Base-by-base conservation (phyloP, 2,888 invertebrate genomes). In the Merodon equestris region DNA sequence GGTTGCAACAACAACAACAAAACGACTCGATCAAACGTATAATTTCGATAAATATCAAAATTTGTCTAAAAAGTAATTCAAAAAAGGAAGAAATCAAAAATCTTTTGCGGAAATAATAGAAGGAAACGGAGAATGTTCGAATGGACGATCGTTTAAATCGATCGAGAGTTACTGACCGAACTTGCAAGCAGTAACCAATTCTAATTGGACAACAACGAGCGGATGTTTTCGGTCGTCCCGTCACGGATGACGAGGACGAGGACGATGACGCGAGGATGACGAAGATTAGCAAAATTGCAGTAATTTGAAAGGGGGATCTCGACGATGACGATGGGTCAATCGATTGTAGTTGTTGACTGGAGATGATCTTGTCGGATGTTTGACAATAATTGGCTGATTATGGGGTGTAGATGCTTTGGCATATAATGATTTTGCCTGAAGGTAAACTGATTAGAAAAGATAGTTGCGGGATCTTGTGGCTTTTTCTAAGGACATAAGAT, bases 251-350 rank as follows among this genome's bases (percentile, higher is more conserved):
- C 7, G 27, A 4, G 7, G 2, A 2, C 7, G 27, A 7, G 2
- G 3, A 27, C 17, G 13, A 12, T 27, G 50, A 34, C 42, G 14
- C 54, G 45, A 64, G 64, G 64, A 74, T 58, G 79, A 79, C 68
- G 79, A 36, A 79, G 79, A 79, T 79, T 79, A 79, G 15, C 50
- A n/a, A 79, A 79, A 79, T 79, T 79, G 64, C 74, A 47, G 68
- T 54, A 79, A 79, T 79, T 79, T 18, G 54, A 47, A 53, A 44
- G 47, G 58, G 47, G 68, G 68, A 73, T 5, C 53, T 58, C 68
- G 48, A 71, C 48, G 58, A 45, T 36, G 44, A 9, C 68, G 58
- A 74, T 56, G 74, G 68, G 74, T 74, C 79, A 74, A 79, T 79
- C 74, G 79, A 70, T 79, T 7, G 27, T 27, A 47, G 58, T 54